phyloP scores from a whole-genome alignment of 1,140 invertebrate species.

The Papilio glaucus region DNA sequence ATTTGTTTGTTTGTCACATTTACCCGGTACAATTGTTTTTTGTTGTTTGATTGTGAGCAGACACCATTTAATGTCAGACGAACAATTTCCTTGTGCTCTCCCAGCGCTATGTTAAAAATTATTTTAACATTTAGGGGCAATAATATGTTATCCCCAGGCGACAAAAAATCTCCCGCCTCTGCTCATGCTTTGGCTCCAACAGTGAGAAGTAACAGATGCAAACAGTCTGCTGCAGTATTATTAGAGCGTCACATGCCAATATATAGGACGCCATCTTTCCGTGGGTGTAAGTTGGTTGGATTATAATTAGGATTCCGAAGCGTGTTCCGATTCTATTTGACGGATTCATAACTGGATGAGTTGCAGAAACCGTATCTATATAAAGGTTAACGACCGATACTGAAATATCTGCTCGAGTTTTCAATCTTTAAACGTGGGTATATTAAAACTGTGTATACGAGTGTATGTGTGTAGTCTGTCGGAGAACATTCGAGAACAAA shows the following conservation, averaged over 20 bases:
- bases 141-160: too few relatives aligned
- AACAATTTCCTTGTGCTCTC: too few relatives aligned
- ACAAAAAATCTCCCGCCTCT: background rate
- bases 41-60: too few relatives aligned
- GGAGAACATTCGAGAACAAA: too few relatives aligned
- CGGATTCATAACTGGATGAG: background rate
- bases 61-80: too few relatives aligned
- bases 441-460: background rate
- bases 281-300: background rate
- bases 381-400: slow-evolving; percentile 15
- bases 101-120: too few relatives aligned
- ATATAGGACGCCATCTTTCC: slow-evolving; percentile 8
- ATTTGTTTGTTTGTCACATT: too few relatives aligned
- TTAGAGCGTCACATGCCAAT: background rate
- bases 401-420: background rate
- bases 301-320: background rate
- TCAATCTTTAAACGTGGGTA: background rate
- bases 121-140: too few relatives aligned
- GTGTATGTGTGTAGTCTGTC: too few relatives aligned
- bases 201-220: background rate
- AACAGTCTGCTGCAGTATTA: background rate
- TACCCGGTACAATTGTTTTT: too few relatives aligned
- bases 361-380: slow-evolving; percentile 12
- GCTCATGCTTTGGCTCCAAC: background rate
- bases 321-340: slow-evolving; percentile 4